Percentiles rank a stretch among this genome's conserved stretches.
Conservation (phyloP, 2,113 vertebrate species). For the Melanostigma gelatinosum region DNA sequence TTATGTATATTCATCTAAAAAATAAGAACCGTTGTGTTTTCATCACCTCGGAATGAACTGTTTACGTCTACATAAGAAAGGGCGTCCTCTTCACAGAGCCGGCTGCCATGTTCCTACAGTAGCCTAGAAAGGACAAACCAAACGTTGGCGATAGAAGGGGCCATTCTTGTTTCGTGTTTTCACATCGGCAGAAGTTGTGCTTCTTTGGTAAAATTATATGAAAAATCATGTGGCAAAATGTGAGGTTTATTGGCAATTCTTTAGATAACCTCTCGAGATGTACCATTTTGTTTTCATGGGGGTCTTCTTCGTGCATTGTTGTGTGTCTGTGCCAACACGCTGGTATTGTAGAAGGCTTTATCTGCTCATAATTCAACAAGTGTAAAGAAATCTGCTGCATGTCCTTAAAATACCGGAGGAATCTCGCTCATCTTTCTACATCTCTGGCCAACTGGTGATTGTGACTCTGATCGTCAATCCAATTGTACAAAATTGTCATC, state of each 20-base stretch:
- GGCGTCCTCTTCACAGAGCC: background rate
- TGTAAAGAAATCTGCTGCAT: background rate
- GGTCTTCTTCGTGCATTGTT: background rate
- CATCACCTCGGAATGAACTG: background rate
- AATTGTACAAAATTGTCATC: background rate
- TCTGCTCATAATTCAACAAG: background rate
- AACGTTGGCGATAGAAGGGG: background rate
- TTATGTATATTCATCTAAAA: no score
- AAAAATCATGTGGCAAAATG: background rate
- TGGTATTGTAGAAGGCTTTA: background rate
- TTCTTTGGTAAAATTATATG: background rate
- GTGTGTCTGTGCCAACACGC: background rate
- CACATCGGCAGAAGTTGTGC: background rate
- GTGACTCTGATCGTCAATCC: background rate
- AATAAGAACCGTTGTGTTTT: background rate
- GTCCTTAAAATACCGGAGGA: background rate
- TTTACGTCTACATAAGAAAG: background rate
- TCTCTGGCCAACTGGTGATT: background rate
- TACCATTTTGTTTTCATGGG: background rate
- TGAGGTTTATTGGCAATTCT: background rate
- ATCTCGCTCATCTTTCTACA: background rate
- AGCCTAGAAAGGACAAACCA: background rate
- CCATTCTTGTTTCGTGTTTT: background rate
- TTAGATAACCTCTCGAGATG: background rate
- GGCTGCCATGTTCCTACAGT: background rate